Evolutionary conservation across 2,797 vertebrate species (phyloP).

Genomic region (Fratercula arctica): DNA sequence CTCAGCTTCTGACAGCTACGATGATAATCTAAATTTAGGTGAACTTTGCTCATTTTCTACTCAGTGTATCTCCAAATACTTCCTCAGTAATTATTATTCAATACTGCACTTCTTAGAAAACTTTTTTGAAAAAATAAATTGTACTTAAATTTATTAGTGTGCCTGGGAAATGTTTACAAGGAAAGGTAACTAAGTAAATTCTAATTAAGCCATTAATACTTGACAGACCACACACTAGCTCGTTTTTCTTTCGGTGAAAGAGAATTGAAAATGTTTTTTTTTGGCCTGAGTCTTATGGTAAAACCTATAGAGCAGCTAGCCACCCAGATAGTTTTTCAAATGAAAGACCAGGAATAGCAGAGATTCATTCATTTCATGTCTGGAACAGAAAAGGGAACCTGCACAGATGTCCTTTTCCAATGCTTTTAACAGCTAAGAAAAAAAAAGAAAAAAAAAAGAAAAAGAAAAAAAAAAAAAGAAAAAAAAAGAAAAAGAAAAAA

Average conservation of each 20-base stretch:
- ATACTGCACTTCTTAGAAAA: background rate
- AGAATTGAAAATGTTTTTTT: background rate
- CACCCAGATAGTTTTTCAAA: background rate
- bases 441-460: background rate
- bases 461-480: background rate
- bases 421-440: background rate
- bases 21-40: background rate
- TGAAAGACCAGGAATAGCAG: constrained; percentile 8
- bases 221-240: background rate
- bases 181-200: background rate
- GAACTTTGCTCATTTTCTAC: background rate
- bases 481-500: background rate
- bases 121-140: background rate
- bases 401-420: background rate
- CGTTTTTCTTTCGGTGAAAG: background rate
- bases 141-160: background rate
- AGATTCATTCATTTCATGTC: background rate
- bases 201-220: constrained; percentile 34
- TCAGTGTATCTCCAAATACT: background rate
- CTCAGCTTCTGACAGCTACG: background rate
- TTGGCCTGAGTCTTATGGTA: background rate
- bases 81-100: background rate
- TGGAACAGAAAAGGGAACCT: background rate
- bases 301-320: background rate
- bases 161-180: background rate